Base-by-base conservation (phyloP, 2,888 invertebrate genomes). In the Eupithecia tripunctaria region DNA sequence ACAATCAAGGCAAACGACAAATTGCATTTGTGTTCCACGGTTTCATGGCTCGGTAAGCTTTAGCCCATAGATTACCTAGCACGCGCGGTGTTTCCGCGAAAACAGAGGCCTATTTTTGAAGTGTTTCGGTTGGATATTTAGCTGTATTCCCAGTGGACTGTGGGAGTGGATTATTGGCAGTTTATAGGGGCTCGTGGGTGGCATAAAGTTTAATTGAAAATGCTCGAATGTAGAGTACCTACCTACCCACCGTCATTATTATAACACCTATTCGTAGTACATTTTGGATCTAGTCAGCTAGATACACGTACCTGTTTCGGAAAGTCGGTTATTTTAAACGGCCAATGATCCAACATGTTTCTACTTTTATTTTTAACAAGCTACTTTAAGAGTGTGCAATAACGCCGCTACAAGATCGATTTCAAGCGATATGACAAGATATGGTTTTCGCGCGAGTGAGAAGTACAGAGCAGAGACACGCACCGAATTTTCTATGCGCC, bases 1-100 rank as follows among this genome's bases (percentile, higher is more conserved):
- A 60, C 1, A 60, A 7, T 60, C 60, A 60, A 60, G 60, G 60
- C 29, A 60, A 29, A 60, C 29, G 60, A 27, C 21, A 56, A 56
- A 56, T 25, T 25, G 56, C 56, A 56, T 21, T 21, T 25, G 25
- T 56, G 14, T 56, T 25, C 56, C 14, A 56, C 56, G 21, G 56
- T 56, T 56, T 56, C 25, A 56, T 56, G 25, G 25, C 56, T 29
- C 60, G 18, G 18, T 60, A 29, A 15, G 27, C 60, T 60, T 29
- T 8, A 29, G 60, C 18, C 60, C 18, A 60, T 60, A 14, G 60
- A 29, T 60, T 56, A 14, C 21, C n/a, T 56, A 2, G 25, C 25
- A 25, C 56, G 25, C 56, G 21, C 12, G 0, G n/a, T 56, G 25
- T 56, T 56, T 25, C 56, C 14, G 56, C 56, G n/a, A 10, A 51